Evolutionary conservation across 2,113 vertebrate genomes (phyloP).

Genomic region (Elgaria multicarinata): DNA sequence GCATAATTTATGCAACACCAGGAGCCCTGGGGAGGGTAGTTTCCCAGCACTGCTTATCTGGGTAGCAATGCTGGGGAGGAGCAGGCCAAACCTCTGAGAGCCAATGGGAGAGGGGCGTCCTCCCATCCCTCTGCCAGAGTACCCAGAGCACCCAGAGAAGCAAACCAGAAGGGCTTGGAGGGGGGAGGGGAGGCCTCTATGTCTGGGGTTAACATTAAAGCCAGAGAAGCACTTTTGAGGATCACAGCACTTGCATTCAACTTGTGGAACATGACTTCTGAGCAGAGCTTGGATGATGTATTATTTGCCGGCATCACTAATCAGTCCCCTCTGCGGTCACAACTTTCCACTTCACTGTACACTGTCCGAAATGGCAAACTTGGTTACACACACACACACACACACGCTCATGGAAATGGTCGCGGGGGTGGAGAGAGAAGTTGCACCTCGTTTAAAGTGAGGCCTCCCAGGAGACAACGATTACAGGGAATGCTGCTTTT

Average conservation of each 20-base stretch:
- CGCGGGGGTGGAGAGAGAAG: background rate
- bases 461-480: background rate
- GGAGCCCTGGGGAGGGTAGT: no score
- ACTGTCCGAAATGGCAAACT: background rate
- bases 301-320: background rate
- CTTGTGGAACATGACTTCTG: background rate
- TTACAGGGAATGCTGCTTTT: background rate
- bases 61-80: no score
- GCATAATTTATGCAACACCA: no score
- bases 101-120: no score
- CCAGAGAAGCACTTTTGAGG: no score
- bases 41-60: no score
- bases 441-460: background rate
- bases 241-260: background rate
- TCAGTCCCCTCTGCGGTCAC: background rate
- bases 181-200: no score
- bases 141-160: no score
- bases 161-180: no score
- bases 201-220: no score
- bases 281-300: background rate
- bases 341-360: background rate
- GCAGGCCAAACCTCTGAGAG: no score
- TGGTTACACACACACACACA: background rate
- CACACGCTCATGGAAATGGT: background rate
- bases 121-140: no score